phyloP scores from a whole-genome alignment of 2,113 vertebrate species.

The Engystomops pustulosus region DNA sequence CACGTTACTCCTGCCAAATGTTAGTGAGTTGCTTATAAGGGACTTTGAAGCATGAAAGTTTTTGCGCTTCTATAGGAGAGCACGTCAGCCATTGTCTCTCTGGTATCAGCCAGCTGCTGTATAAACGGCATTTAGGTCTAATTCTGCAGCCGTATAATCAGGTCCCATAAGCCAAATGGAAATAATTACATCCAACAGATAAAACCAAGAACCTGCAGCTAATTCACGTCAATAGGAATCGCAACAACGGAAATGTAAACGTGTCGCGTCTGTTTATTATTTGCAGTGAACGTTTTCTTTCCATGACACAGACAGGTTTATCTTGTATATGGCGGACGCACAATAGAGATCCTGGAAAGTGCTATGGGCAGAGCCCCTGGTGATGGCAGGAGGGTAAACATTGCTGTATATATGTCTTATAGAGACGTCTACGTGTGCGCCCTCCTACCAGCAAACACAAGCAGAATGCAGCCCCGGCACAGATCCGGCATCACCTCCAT shows the following conservation, averaged over 20 bases:
- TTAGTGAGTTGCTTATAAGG: too few relatives aligned
- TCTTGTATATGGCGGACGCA: not conserved
- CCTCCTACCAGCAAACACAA: not conserved
- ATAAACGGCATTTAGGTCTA: too few relatives aligned
- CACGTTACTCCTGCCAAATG: too few relatives aligned
- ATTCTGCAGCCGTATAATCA: too few relatives aligned
- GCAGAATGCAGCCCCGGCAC: not conserved
- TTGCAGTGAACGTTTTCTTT: not conserved
- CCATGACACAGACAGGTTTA: conserved; percentile 28
- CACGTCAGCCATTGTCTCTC: too few relatives aligned
- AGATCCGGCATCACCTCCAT: conserved; percentile 4
- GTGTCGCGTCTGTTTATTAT: not conserved
- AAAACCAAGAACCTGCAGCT: not conserved
- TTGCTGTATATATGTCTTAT: not conserved
- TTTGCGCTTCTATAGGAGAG: too few relatives aligned
- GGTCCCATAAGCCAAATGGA: too few relatives aligned
- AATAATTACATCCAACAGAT: too few relatives aligned
- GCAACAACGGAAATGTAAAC: conserved; percentile 5
- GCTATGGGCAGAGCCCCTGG: not conserved
- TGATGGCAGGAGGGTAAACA: conserved; percentile 29
- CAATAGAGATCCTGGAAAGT: conserved; percentile 42
- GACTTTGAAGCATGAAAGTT: too few relatives aligned
- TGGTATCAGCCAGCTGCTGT: too few relatives aligned
- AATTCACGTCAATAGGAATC: not conserved
- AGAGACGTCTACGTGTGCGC: not conserved